Base-by-base conservation (phyloP, 2,797 vertebrate species). In the Graptemys geographica region DNA sequence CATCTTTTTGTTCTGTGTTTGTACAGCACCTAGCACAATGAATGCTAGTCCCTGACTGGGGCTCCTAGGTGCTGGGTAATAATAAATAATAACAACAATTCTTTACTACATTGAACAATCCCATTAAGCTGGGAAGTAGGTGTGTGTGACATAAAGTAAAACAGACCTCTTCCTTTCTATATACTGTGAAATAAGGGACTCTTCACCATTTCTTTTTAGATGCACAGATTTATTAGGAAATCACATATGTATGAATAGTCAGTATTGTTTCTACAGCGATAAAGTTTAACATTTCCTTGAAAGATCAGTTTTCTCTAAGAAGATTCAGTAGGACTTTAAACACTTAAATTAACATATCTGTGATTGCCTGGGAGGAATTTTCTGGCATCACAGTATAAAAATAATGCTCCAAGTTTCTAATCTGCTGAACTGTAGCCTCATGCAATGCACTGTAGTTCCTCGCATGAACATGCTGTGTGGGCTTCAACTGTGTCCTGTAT, bases 151-250 rank as follows among this genome's bases (percentile, higher is more conserved):
- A 11, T 85, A 19, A 91, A 88, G 47, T 5, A 86, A 5, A 44
- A 62, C 25, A 72, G n/a, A 92, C 1, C 3, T 74, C 8, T 11
- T 87, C 44, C 51, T 62, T 89, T 87, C 85, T 25, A 78, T 37
- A 56, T 41, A 51, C 47, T 80, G 49, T 18, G 31, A 95, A 97
- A 95, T n/a, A 85, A 96, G 27, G n/a, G 96, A 95, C 5, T 4
- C 37, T 76, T 53, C 72, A 47, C 28, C 47, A 79, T 44, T 10
- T 59, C 25, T 91, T 95, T 97, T 96, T 87, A 86, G 92, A 96
- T 97, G 97, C 97, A 25, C 87, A 92, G 84, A 72, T 98, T 98
- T 98, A 98, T 97, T 98, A 95, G 0, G 79, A 98, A 97, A 96
- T 96, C 90, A 96, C 84, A 9, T 95, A 86, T 81, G 95, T 95